Conservation (phyloP, 2,888 invertebrate genomes). For the Spicauda simplicius region DNA sequence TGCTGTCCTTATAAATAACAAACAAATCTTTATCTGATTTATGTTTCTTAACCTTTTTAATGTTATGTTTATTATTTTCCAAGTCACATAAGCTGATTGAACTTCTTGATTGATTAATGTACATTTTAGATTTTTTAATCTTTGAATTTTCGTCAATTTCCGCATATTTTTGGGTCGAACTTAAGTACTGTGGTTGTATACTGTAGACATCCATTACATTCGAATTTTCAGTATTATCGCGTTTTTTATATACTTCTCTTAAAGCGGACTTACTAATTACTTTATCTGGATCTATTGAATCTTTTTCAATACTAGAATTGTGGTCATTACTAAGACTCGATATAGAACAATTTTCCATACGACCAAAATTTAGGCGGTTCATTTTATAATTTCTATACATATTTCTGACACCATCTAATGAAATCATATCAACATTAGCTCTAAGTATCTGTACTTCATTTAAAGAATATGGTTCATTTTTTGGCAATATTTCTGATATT, state of each 20-base stretch:
- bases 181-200: conserved; percentile 48
- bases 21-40: conserved; percentile 62
- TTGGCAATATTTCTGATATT: conserved; percentile 40
- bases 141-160: background rate
- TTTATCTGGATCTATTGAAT: conserved; percentile 10
- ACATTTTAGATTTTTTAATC: conserved; percentile 35
- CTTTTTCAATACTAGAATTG: conserved; percentile 41
- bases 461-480: conserved; percentile 43
- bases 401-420: conserved; percentile 56
- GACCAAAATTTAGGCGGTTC: conserved; percentile 55
- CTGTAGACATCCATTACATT: conserved; percentile 59
- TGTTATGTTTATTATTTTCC: conserved; percentile 41
- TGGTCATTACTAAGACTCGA: conserved; percentile 44
- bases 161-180: conserved; percentile 49
- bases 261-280: background rate
- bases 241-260: conserved; percentile 25
- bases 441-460: conserved; percentile 66
- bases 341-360: conserved; percentile 62
- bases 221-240: conserved; percentile 45
- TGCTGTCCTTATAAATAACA: conserved; percentile 65
- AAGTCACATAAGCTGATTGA: conserved; percentile 41
- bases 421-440: conserved; percentile 54
- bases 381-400: conserved; percentile 65
- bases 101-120: conserved; percentile 39
- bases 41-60: conserved; percentile 36